Conservation (phyloP, 1,140 invertebrate species). For the Phortica variegata region DNA sequence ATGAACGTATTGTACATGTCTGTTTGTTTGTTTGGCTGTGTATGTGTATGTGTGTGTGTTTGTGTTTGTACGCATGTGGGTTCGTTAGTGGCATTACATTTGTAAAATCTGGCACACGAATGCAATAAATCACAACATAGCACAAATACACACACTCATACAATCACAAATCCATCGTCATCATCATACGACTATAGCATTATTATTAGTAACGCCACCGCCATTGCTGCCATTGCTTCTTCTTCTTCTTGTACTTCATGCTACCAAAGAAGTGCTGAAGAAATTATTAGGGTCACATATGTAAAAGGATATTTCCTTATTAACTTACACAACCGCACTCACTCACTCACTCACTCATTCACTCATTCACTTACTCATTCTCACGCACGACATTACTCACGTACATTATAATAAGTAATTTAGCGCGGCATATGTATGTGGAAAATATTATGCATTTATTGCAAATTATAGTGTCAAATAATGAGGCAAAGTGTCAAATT, state of each 20-base stretch:
- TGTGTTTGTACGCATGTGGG: too few relatives aligned
- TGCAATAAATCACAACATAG: constrained; percentile 52
- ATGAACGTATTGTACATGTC: too few relatives aligned
- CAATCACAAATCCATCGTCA: constrained; percentile 32
- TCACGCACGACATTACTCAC: neutral
- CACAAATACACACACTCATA: constrained; percentile 21
- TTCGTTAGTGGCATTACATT: constrained; percentile 51
- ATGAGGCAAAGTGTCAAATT: constrained; percentile 51
- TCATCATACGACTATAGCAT: constrained; percentile 35
- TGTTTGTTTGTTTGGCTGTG: too few relatives aligned
- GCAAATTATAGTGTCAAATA: constrained; percentile 45
- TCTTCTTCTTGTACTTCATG: too few relatives aligned
- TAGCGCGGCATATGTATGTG: neutral
- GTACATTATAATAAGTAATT: too few relatives aligned
- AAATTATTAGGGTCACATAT: constrained; percentile 53
- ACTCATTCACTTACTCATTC: too few relatives aligned
- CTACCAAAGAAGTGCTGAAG: constrained; percentile 35
- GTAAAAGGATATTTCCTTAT: constrained; percentile 56
- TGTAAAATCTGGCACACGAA: constrained; percentile 55
- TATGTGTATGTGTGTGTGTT: too few relatives aligned
- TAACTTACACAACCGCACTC: constrained; percentile 22
- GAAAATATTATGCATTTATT: neutral
- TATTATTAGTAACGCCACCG: constrained; percentile 34
- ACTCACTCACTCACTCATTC: neutral
- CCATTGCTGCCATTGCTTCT: constrained; percentile 23